Percentiles rank a stretch among this genome's conserved stretches.
phyloP scores from a whole-genome alignment of 2,113 vertebrate species.

The Promerops cafer region DNA sequence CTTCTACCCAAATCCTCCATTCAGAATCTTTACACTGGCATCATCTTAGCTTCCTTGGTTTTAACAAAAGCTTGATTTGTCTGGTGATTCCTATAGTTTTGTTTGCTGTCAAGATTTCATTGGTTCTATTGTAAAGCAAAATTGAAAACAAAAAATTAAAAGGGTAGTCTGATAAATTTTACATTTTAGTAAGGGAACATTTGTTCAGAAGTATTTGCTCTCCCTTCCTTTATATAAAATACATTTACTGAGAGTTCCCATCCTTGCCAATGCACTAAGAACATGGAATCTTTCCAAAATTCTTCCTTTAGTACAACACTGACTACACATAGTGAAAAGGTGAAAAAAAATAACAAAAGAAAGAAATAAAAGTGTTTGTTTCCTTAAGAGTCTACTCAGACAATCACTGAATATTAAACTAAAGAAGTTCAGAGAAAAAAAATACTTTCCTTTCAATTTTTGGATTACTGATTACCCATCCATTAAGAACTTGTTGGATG shows the following conservation, averaged over 20 bases:
- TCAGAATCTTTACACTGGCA: not conserved
- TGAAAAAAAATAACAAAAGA: not conserved
- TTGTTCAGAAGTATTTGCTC: not conserved
- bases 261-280: not conserved
- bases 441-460: not conserved
- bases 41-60: not conserved
- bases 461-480: not conserved
- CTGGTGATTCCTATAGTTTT: not conserved
- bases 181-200: not conserved
- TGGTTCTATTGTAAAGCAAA: not conserved
- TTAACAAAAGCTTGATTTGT: not conserved
- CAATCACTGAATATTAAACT: not conserved
- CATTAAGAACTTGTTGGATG: not conserved
- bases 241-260: not conserved
- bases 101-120: not conserved
- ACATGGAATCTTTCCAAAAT: not conserved
- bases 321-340: not conserved
- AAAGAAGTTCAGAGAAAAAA: not conserved
- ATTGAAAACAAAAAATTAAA: not conserved
- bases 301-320: not conserved
- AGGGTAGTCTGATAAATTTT: not conserved
- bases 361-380: not conserved
- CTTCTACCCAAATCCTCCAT: not conserved
- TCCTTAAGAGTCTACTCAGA: not conserved
- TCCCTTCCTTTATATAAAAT: not conserved